Base-by-base conservation (phyloP, 2,113 vertebrate genomes). In the Etheostoma cragini region DNA sequence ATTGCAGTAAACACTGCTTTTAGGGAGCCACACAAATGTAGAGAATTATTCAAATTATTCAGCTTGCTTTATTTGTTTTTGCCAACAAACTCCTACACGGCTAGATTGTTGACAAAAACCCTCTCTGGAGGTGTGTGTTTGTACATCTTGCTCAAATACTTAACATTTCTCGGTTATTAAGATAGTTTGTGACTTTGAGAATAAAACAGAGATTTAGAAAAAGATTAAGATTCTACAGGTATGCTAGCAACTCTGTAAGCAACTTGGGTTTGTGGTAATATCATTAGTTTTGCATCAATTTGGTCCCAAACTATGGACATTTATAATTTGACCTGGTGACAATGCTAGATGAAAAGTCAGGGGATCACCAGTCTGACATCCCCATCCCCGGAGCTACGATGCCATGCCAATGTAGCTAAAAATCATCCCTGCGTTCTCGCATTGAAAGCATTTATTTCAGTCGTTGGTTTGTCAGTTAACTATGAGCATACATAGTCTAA, bases 31-130 rank as follows among this genome's bases (percentile, higher is more conserved):
- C 19, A n/a, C 1, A 62, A 11, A 62, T 54, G 7, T 53, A 19
- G 57, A 53, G 13, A 46, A 47, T 65, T 58, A 50, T 49, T 57
- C 10, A 65, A 16, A 65, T 65, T 58, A 50, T 49, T 57, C 15
- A 65, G 12, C 49, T 35, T 46, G 66, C 67, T 63, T 71, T 2
- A 54, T 52, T 38, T 33, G 22, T n/a, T 54, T 52, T 62, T 62
- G 64, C 26, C 42, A 60, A 19, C 30, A 42, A 21, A 38, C n/a
- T 69, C 46, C 46, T 42, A 26, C 65, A 69, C 16, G 21, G 2
- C 30, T 42, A 24, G 16, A 30, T 67, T 42, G 30, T 68, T 21
- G 6, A 26, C 38, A 35, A 12, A 35, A 30, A 15, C 35, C 42
- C 21, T 77, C 7, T 10, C n/a, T 70, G 47, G 21, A 45, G 45